A percentile compares a stretch with the other conserved stretches of the same genome.
phyloP scores from a whole-genome alignment of 2,797 vertebrate genomes.

The Lacerta agilis region DNA sequence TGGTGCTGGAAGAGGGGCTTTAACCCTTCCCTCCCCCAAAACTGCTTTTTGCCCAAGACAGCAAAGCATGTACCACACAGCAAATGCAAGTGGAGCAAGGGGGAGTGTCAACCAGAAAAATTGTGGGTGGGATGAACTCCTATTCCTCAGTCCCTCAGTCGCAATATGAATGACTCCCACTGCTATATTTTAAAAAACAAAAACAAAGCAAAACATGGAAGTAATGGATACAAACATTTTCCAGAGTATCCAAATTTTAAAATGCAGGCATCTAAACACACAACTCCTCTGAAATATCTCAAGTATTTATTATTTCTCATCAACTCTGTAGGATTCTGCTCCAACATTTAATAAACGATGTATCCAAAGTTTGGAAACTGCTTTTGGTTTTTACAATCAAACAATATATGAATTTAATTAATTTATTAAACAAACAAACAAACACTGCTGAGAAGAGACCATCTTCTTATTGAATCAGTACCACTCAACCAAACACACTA shows the following conservation, averaged over 20 bases:
- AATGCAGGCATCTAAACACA: neutral
- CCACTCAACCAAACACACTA: neutral
- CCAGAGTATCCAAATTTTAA: conserved; percentile 1
- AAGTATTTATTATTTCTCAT: neutral
- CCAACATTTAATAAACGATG: too few relatives aligned
- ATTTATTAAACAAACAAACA: too few relatives aligned
- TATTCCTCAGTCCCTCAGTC: neutral
- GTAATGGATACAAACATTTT: neutral
- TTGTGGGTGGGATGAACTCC: neutral
- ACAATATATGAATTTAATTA: too few relatives aligned
- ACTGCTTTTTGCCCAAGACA: neutral
- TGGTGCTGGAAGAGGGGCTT: neutral
- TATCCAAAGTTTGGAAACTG: too few relatives aligned
- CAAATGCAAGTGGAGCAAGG: too few relatives aligned
- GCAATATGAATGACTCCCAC: neutral
- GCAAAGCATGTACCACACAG: neutral
- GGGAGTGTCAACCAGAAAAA: neutral
- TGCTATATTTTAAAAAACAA: neutral
- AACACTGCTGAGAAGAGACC: too few relatives aligned
- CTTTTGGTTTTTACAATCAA: too few relatives aligned
- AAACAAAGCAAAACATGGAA: neutral
- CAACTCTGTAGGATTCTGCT: neutral
- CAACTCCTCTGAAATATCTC: neutral
- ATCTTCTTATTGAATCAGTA: neutral
- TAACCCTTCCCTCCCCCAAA: neutral